Percentiles rank a stretch among this genome's conserved stretches.
Evolutionary conservation across 1,140 invertebrate species (phyloP).

Genomic region (Mycetomoellerius zeteki): DNA sequence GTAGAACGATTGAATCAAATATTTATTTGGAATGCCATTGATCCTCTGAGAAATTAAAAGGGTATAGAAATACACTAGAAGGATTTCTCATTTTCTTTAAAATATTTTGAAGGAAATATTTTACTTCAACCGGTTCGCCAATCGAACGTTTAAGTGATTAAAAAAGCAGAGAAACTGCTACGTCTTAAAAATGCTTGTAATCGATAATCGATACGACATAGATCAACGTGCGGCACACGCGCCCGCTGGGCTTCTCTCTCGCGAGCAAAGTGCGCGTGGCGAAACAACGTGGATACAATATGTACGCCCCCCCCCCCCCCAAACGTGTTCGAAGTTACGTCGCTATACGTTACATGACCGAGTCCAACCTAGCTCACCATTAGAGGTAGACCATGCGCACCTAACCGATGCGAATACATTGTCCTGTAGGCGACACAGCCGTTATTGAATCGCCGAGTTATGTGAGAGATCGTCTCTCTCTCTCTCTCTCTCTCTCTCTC

Average conservation of each 20-base stretch:
- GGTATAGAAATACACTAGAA: not conserved
- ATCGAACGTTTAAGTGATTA: not conserved
- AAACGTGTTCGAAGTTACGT: constrained; percentile 63
- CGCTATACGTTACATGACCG: constrained; percentile 38
- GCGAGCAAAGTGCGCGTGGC: constrained; percentile 53
- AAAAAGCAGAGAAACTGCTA: no score
- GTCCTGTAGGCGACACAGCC: constrained; percentile 75
- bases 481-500: not conserved
- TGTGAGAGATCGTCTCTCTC: constrained; percentile 68
- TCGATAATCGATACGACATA: constrained; percentile 19
- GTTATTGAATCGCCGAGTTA: constrained; percentile 79
- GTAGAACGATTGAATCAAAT: constrained; percentile 1
- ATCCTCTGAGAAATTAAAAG: not conserved
- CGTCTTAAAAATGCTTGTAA: not conserved
- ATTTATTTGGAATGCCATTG: not conserved
- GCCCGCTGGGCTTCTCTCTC: constrained; percentile 24
- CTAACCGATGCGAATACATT: constrained; percentile 67
- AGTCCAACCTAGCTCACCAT: constrained; percentile 49
- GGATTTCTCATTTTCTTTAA: not conserved
- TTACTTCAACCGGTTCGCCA: not conserved
- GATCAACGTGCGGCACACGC: constrained; percentile 14
- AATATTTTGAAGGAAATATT: not conserved
- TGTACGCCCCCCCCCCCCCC: no score
- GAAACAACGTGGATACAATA: constrained; percentile 61
- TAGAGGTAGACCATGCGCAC: constrained; percentile 52